Conservation (phyloP, 2,113 vertebrate species). For the Melozone crissalis region DNA sequence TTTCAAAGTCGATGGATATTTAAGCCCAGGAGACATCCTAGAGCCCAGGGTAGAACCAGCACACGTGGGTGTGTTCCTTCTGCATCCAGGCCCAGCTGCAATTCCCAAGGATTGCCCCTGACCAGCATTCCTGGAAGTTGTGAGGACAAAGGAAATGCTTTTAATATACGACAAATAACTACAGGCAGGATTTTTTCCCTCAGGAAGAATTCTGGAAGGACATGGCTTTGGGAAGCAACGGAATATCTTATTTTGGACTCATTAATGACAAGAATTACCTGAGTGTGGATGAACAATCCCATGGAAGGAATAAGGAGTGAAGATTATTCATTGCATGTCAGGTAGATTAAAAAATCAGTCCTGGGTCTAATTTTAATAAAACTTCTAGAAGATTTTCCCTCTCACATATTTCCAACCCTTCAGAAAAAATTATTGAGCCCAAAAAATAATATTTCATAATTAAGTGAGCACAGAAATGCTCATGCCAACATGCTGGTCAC, state of each 20-base stretch:
- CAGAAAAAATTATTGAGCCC: not conserved
- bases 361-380: not conserved
- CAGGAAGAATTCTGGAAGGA: not conserved
- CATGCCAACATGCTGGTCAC: not conserved
- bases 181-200: not conserved
- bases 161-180: not conserved
- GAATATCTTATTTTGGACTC: not conserved
- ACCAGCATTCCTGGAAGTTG: not conserved
- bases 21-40: conserved; percentile 1
- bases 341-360: not conserved
- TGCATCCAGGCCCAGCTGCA: not conserved
- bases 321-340: not conserved
- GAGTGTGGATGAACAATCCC: not conserved
- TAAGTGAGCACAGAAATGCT: not conserved
- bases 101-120: not conserved
- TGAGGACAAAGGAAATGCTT: not conserved
- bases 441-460: not conserved
- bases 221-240: not conserved
- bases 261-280: not conserved
- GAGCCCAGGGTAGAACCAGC: not conserved
- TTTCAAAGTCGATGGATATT: conserved; percentile 67
- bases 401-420: not conserved
- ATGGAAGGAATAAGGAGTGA: not conserved
- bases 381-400: not conserved
- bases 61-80: not conserved